A percentile compares a stretch with the other conserved stretches of the same genome.
Evolutionary conservation across 2,888 invertebrate species (phyloP).

Genomic region (Tillus elongatus): DNA sequence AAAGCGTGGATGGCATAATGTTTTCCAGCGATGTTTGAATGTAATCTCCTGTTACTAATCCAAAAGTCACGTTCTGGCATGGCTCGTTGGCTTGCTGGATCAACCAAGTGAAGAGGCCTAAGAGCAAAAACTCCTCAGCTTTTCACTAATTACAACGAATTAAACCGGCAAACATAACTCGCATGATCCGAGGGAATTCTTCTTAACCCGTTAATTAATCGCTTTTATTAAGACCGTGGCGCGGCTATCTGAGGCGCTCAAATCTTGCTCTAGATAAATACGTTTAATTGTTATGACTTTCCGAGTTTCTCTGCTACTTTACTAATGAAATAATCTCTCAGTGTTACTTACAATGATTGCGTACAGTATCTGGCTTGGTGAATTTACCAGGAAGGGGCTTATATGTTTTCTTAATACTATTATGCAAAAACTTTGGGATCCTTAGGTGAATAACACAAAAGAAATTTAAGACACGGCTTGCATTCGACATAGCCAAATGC

Average conservation of each 20-base stretch:
- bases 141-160: constrained; percentile 24
- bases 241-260: constrained; percentile 7
- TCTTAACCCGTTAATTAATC: constrained; percentile 29
- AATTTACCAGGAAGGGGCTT: too few species aligned
- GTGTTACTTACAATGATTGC: too few species aligned
- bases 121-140: constrained; percentile 21
- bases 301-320: background rate
- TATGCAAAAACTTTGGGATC: too few species aligned
- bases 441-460: too few species aligned
- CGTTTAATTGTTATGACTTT: constrained; percentile 8
- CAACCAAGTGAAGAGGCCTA: constrained; percentile 21
- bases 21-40: too few species aligned
- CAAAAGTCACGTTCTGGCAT: constrained; percentile 22
- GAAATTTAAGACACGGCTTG: too few species aligned
- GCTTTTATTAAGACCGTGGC: constrained; percentile 25
- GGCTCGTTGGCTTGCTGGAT: constrained; percentile 21
- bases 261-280: constrained; percentile 8
- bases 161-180: constrained; percentile 26
- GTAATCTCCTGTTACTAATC: constrained; percentile 19
- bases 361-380: too few species aligned
- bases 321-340: background rate
- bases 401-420: too few species aligned
- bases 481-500: too few species aligned
- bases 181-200: constrained; percentile 27
- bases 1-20: too few species aligned